Conservation (phyloP, 2,888 invertebrate genomes). For the Calephelis perditalis region DNA sequence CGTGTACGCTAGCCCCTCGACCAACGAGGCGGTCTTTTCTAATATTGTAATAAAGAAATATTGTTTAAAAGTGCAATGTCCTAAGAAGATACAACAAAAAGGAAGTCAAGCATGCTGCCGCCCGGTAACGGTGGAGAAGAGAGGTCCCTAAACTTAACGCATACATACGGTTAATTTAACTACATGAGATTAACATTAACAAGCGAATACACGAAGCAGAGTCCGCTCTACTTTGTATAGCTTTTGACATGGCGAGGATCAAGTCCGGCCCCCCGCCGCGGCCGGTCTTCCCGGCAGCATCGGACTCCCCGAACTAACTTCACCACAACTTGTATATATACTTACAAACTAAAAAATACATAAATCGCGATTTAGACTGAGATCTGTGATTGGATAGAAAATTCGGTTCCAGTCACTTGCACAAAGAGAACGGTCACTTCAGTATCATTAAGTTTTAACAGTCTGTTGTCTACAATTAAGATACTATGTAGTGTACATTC, state of each 20-base stretch:
- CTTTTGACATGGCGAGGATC: slow-evolving; percentile 63
- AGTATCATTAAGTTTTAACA: not conserved
- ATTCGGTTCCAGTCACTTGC: slow-evolving; percentile 2
- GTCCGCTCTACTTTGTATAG: slow-evolving; percentile 55
- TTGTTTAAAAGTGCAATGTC: no score
- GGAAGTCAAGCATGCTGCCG: slow-evolving; percentile 75
- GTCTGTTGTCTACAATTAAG: not conserved
- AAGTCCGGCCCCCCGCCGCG: slow-evolving; percentile 72
- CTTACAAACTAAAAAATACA: slow-evolving; percentile 16
- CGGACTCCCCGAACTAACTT: slow-evolving; percentile 60
- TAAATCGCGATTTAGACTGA: not conserved
- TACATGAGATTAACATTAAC: slow-evolving; percentile 70
- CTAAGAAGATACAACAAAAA: no score
- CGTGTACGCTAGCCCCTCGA: no score
- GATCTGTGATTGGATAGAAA: not conserved
- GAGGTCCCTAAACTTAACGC: slow-evolving; percentile 76
- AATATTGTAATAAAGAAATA: no score
- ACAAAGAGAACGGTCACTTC: slow-evolving; percentile 4
- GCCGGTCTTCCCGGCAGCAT: slow-evolving; percentile 72
- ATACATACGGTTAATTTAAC: slow-evolving; percentile 77
- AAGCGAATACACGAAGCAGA: slow-evolving; percentile 73
- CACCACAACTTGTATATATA: slow-evolving; percentile 37
- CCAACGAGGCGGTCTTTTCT: no score
- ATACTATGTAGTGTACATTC: not conserved
- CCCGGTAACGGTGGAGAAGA: slow-evolving; percentile 70